Evolutionary conservation across 2,888 invertebrate genomes (phyloP).

Genomic region (Ophion ellenae): DNA sequence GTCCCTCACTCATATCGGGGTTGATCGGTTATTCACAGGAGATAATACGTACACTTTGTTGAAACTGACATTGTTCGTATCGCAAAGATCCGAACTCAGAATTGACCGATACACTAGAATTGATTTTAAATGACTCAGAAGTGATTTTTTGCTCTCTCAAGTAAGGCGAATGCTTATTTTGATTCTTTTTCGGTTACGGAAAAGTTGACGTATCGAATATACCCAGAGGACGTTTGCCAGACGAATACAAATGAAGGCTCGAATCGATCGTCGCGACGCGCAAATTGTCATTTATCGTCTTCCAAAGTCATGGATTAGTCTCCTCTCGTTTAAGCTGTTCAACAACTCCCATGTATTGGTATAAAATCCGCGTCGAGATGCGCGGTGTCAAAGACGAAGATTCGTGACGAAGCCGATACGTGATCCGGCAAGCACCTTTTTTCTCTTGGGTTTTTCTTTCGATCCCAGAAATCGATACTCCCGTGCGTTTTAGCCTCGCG

Average conservation of each 20-base stretch:
- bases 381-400: constrained; percentile 15
- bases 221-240: constrained; percentile 47
- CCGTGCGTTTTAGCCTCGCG: constrained; percentile 47
- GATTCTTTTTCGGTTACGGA: background rate
- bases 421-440: constrained; percentile 27
- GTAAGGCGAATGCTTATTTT: background rate
- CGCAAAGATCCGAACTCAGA: too few relatives aligned
- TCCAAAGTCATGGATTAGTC: constrained; percentile 33
- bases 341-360: constrained; percentile 3
- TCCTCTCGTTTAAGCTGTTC: constrained; percentile 17
- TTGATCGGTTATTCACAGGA: too few relatives aligned
- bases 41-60: too few relatives aligned
- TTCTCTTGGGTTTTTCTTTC: constrained; percentile 14
- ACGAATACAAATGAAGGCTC: constrained; percentile 58
- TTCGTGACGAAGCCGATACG: constrained; percentile 36
- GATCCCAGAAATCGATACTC: constrained; percentile 57
- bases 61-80: too few relatives aligned
- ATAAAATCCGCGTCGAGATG: constrained; percentile 7
- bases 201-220: constrained; percentile 35
- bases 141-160: background rate
- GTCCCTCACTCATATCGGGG: too few relatives aligned
- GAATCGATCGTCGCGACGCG: constrained; percentile 26
- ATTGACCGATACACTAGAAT: too few relatives aligned
- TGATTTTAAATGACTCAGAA: too few relatives aligned
- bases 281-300: constrained; percentile 40